These are phyloP conservation scores for Syngnathus scovelli DNA, from an alignment of 2,113 vertebrate genomes.

Conservation along the genomic window DNA sequence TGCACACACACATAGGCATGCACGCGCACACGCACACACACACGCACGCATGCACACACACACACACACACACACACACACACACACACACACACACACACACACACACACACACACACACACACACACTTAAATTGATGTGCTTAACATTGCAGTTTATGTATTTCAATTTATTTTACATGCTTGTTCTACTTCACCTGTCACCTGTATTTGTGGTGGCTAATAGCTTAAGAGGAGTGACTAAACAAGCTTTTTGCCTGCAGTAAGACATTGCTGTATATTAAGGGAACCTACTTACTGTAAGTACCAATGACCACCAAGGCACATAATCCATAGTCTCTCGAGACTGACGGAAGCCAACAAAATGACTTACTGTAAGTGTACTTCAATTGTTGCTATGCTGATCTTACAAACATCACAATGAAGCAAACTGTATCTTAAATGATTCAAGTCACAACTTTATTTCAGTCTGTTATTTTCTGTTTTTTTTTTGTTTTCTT, in stretches of 20 bases:
- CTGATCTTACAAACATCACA: not conserved
- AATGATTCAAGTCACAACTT: not conserved
- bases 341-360: too few relatives aligned
- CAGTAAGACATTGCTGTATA: not conserved
- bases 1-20: too few relatives aligned
- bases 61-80: not conserved
- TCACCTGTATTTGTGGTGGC: conserved; percentile 11
- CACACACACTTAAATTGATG: not conserved
- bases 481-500: too few relatives aligned
- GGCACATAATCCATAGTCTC: too few relatives aligned
- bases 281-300: not conserved
- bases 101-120: too few relatives aligned
- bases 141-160: conserved; percentile 15
- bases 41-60: too few relatives aligned
- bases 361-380: not conserved
- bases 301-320: too few relatives aligned
- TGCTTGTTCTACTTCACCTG: conserved; percentile 13
- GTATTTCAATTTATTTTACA: conserved; percentile 21
- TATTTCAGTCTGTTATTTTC: conserved; percentile 8
- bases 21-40: too few relatives aligned
- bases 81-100: not conserved
- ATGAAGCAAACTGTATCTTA: not conserved
- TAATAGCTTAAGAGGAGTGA: not conserved
- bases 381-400: not conserved
- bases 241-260: not conserved